These are phyloP conservation scores for Sphaerophoria rueppellii DNA, from an alignment of 2,888 invertebrate species.

Conservation along the genomic window DNA sequence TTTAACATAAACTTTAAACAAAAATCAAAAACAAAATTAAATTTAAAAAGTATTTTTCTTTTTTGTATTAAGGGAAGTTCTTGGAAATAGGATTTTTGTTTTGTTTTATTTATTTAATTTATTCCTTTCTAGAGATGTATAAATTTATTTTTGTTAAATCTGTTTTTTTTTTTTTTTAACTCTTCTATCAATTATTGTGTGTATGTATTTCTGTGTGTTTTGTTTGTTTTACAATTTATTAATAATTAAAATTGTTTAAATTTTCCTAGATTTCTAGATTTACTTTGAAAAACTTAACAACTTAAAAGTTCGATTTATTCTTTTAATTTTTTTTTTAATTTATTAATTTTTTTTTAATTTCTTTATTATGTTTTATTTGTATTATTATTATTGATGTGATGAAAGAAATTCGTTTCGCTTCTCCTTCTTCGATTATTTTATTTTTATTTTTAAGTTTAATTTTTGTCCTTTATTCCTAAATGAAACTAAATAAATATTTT, in stretches of 20 bases:
- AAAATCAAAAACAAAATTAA: conserved; percentile 4
- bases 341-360: conserved; percentile 2
- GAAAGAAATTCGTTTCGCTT: conserved; percentile 67
- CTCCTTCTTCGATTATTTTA: conserved; percentile 1
- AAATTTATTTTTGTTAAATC: conserved; percentile 50
- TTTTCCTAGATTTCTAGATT: conserved; percentile 68
- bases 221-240: conserved; percentile 63
- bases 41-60: conserved; percentile 13
- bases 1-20: conserved; percentile 24
- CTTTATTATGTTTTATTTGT: conserved; percentile 14
- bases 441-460: conserved; percentile 21
- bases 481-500: conserved; percentile 39
- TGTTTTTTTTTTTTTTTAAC: conserved; percentile 38
- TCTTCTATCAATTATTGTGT: conserved; percentile 59
- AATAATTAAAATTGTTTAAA: conserved; percentile 65
- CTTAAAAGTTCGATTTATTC: conserved; percentile 60
- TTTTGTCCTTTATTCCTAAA: conserved; percentile 39
- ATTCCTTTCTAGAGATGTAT: conserved; percentile 58
- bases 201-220: conserved; percentile 38
- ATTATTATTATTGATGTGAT: conserved; percentile 55
- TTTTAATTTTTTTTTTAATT: conserved; percentile 24
- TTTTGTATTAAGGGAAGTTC: conserved; percentile 56
- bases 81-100: conserved; percentile 66
- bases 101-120: conserved; percentile 25
- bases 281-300: conserved; percentile 71